Percentiles rank a stretch among this genome's conserved stretches.
Evolutionary conservation across 2,888 invertebrate species (phyloP).

Genomic region (Orthosia gracilis): DNA sequence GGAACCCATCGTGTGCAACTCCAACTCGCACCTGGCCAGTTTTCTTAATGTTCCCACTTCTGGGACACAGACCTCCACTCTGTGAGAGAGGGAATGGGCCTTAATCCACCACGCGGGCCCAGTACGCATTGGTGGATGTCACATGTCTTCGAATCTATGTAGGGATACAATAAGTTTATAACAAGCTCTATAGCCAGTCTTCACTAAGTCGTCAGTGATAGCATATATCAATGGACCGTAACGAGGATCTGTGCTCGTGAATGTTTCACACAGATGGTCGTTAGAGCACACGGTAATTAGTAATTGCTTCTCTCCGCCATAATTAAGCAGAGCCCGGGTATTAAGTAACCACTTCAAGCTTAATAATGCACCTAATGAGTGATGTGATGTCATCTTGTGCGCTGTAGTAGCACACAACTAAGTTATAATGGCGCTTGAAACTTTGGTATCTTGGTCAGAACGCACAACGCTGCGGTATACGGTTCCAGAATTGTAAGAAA

Average conservation of each 20-base stretch:
- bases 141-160: too few species aligned
- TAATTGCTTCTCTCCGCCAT: constrained; percentile 59
- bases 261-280: constrained; percentile 59
- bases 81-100: too few species aligned
- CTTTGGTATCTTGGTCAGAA: too few species aligned
- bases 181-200: not conserved
- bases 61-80: too few species aligned
- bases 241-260: constrained; percentile 47
- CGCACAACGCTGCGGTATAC: too few species aligned
- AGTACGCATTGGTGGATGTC: too few species aligned
- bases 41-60: too few species aligned
- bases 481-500: too few species aligned
- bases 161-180: not conserved
- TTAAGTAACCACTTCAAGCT: constrained; percentile 50
- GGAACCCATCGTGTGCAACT: too few species aligned
- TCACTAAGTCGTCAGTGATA: constrained; percentile 25
- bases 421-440: not conserved
- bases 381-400: constrained; percentile 15
- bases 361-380: constrained; percentile 59
- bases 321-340: constrained; percentile 54
- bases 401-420: too few species aligned
- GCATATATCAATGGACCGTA: constrained; percentile 50
- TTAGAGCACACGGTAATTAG: constrained; percentile 60
- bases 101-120: not conserved
- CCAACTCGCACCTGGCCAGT: too few species aligned